Percentiles rank a stretch among this genome's conserved stretches.
phyloP scores from a whole-genome alignment of 2,797 vertebrate genomes.

The Hoplostethus atlanticus region DNA sequence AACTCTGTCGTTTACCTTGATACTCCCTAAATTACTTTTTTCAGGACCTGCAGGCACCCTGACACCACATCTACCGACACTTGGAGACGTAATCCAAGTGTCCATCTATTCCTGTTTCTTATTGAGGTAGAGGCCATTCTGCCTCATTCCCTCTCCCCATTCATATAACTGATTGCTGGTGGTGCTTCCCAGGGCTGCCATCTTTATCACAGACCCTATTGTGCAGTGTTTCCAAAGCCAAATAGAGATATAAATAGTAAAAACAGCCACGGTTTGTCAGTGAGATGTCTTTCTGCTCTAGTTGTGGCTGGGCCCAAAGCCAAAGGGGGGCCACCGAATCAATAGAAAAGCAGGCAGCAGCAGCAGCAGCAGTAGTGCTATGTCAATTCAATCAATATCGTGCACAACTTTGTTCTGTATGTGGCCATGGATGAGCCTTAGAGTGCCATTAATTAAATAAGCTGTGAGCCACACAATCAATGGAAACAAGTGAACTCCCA shows the following conservation, averaged over 20 bases:
- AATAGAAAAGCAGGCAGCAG: constrained; percentile 65
- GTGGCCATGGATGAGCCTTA: constrained; percentile 43
- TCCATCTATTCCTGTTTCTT: background rate
- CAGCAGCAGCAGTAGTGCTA: constrained; percentile 22
- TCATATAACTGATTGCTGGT: background rate
- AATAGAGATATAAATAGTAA: background rate
- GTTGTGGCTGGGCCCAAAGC: constrained; percentile 51
- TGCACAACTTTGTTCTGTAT: constrained; percentile 49
- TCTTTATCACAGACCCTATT: background rate
- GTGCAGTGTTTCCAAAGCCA: background rate
- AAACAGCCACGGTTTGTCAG: constrained; percentile 30
- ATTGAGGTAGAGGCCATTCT: background rate
- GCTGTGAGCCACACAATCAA: constrained; percentile 51
- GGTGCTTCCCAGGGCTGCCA: background rate
- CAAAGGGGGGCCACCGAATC: constrained; percentile 61
- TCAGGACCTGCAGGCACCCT: background rate
- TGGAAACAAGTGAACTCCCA: constrained; percentile 60
- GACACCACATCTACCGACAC: background rate
- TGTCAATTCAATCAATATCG: constrained; percentile 70
- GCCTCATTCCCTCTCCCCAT: background rate
- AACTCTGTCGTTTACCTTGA: too few relatives aligned
- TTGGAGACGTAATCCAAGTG: background rate
- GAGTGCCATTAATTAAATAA: constrained; percentile 68
- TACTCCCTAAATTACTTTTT: background rate
- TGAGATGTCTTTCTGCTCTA: constrained; percentile 65